These are phyloP conservation scores for Cydia strobilella DNA, from an alignment of 1,140 invertebrate species.

Conservation along the genomic window DNA sequence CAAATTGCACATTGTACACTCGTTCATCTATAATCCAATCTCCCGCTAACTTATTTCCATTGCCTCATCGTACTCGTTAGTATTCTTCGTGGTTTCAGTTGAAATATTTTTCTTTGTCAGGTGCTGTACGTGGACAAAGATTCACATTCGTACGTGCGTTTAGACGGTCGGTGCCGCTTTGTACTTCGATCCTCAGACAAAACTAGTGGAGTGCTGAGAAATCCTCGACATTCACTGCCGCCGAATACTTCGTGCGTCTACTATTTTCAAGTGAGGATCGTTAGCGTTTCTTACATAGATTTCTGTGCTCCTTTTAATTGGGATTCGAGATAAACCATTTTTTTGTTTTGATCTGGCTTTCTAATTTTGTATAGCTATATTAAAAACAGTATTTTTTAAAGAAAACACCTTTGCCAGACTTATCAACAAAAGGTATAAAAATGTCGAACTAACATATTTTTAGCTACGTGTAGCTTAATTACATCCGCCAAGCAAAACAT, in stretches of 20 bases:
- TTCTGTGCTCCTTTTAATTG: not conserved
- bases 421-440: too few species aligned
- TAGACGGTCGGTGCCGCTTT: conserved; percentile 88
- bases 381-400: too few species aligned
- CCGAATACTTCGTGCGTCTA: conserved; percentile 91
- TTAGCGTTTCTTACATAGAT: not conserved
- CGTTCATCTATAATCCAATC: not conserved
- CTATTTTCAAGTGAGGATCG: conserved; percentile 82
- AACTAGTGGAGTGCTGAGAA: conserved; percentile 86
- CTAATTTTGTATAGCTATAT: not conserved
- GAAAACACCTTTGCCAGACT: too few species aligned
- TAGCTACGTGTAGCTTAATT: too few species aligned
- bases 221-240: conserved; percentile 87
- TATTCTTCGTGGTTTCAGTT: conserved; percentile 23
- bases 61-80: conserved; percentile 8
- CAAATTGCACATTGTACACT: not conserved
- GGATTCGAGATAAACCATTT: conserved; percentile 6
- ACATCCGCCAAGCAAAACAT: not conserved
- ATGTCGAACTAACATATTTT: too few species aligned
- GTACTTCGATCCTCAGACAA: conserved; percentile 87
- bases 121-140: conserved; percentile 87
- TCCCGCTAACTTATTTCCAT: conserved; percentile 11
- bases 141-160: conserved; percentile 86
- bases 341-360: conserved; percentile 4
- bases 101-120: conserved; percentile 71